Conservation (phyloP, 92 coral and sea anemone species). For the Parazoanthus swiftii region DNA sequence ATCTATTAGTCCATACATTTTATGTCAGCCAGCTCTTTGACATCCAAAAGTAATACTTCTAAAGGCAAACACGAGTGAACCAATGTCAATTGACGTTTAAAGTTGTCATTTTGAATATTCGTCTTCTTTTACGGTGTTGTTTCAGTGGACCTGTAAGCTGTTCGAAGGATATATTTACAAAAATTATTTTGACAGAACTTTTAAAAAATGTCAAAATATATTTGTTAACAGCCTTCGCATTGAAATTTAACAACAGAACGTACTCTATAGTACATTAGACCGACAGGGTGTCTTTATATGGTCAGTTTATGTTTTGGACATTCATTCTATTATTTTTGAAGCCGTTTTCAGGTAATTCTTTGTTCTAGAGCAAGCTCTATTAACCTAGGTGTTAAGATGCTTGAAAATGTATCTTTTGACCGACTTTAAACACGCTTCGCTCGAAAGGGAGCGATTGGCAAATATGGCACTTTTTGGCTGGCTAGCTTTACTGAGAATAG, state of each 20-base stretch:
- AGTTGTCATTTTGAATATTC: not conserved
- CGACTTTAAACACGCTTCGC: too few relatives aligned
- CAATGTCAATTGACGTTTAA: not conserved
- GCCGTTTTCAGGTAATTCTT: too few relatives aligned
- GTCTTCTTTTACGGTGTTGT: not conserved
- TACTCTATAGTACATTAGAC: too few relatives aligned
- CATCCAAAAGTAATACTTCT: not conserved
- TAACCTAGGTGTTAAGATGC: too few relatives aligned
- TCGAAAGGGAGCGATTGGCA: too few relatives aligned
- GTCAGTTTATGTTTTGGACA: too few relatives aligned
- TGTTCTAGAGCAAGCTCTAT: too few relatives aligned
- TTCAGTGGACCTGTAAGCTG: not conserved
- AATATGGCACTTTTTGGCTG: too few relatives aligned
- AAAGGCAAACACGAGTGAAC: not conserved
- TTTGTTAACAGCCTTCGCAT: not conserved
- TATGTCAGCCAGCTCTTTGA: not conserved
- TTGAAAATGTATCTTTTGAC: too few relatives aligned
- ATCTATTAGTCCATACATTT: not conserved
- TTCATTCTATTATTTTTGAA: too few relatives aligned
- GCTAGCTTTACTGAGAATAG: too few relatives aligned
- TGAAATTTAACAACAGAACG: not conserved
- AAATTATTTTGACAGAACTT: not conserved
- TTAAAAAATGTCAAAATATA: not conserved
- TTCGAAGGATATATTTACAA: not conserved
- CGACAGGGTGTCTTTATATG: too few relatives aligned